Conservation (phyloP, 2,888 invertebrate genomes). For the Tenthredo notha region DNA sequence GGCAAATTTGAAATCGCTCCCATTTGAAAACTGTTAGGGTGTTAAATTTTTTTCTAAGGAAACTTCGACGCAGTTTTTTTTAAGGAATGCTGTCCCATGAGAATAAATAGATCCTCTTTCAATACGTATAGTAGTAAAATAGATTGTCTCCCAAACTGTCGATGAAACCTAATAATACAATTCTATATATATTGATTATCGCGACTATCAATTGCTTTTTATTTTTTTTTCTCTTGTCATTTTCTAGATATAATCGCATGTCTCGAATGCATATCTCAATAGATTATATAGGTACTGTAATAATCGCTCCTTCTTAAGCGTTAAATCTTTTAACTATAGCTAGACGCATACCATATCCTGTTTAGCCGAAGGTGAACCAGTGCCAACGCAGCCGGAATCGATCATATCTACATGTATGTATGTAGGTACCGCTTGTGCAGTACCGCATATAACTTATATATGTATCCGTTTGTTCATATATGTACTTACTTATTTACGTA, state of each 20-base stretch:
- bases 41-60: neutral
- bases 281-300: neutral
- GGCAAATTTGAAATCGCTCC: neutral
- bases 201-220: neutral
- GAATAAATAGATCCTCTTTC: neutral
- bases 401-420: conserved; percentile 18
- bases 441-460: neutral
- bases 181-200: no score
- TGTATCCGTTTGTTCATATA: neutral
- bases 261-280: neutral
- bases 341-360: conserved; percentile 25
- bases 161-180: no score
- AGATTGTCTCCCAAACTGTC: neutral
- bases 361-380: conserved; percentile 43
- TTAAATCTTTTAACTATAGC: conserved; percentile 1
- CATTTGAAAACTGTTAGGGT: neutral
- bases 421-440: neutral
- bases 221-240: neutral
- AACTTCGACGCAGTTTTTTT: neutral
- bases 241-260: neutral
- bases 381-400: conserved; percentile 25
- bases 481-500: neutral
- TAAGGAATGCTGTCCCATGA: neutral
- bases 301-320: neutral
- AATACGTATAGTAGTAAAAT: neutral